Base-by-base conservation (phyloP, 2,888 invertebrate genomes). In the Temnothorax rugatulus region DNA sequence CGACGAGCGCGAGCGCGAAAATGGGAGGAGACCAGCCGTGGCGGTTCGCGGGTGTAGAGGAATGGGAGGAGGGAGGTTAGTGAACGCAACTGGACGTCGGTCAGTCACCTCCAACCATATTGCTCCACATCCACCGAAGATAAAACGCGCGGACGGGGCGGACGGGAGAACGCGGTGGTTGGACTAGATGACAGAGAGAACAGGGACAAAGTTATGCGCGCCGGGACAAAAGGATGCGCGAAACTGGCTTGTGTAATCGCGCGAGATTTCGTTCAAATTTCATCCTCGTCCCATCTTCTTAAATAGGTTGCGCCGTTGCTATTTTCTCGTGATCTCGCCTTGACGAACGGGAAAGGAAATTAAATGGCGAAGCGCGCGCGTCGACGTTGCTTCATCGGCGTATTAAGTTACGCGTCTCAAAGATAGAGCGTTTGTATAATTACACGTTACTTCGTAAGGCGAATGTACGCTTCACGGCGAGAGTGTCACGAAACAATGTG, bases 61-160 rank as follows among this genome's bases (percentile, higher is more conserved):
- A 75, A 76, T n/a, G 74, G 87, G 88, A 84, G 73, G 89, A 83
- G 91, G 92, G 93, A 94, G 94, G 94, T 93, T 94, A 94, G 94
- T 94, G 94, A 94, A 94, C 94, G 94, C 94, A 93, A 93, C 93
- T 94, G 94, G 94, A 94, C 94, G 94, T 85, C 94, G 94, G 94
- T 94, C 94, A 94, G 86, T 94, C 94, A 94, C 94, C 94, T 94
- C 94, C 89, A 92, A 93, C 93, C 93, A 94, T 93, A 93, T 93
- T 94, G 94, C 94, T 94, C 94, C 92, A 94, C 93, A 94, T 94
- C 91, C 91, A 91, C 83, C 91, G 90, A 92, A 90, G 93, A 92
- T 93, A 92, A 92, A 92, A 90, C 73, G 89, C 73, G 89, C 84
- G 74, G 84, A 73, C 34, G 82, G 86, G 88, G 85, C 81, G 86